Evolutionary conservation across 2,113 vertebrate species (phyloP).

Genomic region (Pluvianellus socialis): DNA sequence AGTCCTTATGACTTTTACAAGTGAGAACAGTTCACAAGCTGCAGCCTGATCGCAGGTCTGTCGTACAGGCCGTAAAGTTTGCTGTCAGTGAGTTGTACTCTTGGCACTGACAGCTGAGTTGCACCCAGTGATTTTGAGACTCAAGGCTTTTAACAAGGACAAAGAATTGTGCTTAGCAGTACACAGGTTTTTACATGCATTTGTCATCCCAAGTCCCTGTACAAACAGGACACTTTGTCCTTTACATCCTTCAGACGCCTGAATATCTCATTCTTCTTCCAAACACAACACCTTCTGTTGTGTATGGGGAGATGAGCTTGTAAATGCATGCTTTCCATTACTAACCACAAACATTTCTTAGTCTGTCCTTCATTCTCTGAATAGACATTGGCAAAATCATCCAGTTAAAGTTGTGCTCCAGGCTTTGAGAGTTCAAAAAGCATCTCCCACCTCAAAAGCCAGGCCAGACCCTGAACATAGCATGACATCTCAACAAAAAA

Average conservation of each 20-base stretch:
- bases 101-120: background rate
- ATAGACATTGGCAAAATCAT: background rate
- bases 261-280: background rate
- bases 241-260: background rate
- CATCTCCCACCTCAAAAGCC: background rate
- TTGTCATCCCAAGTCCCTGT: background rate
- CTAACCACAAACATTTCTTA: conserved; percentile 3
- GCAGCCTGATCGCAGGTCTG: background rate
- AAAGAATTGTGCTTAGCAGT: background rate
- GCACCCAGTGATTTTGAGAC: background rate
- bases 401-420: background rate
- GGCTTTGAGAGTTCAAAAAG: background rate
- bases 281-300: background rate
- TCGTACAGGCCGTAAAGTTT: background rate
- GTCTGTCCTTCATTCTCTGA: conserved; percentile 14
- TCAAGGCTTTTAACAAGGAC: background rate
- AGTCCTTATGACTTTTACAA: background rate
- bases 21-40: background rate
- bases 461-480: background rate
- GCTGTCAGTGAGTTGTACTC: background rate
- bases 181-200: background rate
- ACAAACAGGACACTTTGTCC: background rate
- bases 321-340: background rate
- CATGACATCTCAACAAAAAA: background rate
- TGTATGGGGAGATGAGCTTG: background rate